Percentiles rank a stretch among this genome's conserved stretches.
Conservation (phyloP, 2,797 vertebrate species). For the Carapus acus region DNA sequence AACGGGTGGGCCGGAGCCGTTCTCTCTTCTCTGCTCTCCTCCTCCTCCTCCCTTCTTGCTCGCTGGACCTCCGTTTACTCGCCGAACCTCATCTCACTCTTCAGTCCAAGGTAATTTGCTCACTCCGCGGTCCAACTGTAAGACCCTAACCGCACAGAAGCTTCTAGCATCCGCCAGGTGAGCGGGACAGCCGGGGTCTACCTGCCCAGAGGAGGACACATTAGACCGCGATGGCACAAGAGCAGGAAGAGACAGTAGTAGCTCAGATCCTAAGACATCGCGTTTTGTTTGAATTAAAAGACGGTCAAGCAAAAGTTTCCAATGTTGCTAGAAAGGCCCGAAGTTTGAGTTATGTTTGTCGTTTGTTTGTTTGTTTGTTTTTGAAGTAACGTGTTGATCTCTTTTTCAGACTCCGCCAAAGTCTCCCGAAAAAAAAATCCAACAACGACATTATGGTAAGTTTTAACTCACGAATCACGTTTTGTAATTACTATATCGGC, state of each 20-base stretch:
- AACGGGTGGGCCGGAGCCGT: not conserved
- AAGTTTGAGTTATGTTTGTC: not conserved
- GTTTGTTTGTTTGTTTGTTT: not conserved
- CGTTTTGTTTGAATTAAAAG: not conserved
- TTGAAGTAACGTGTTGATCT: not conserved
- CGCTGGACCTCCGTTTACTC: not conserved
- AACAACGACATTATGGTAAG: constrained; percentile 60
- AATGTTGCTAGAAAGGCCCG: not conserved
- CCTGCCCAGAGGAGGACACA: not conserved
- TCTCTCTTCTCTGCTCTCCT: constrained; percentile 30
- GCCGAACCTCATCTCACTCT: constrained; percentile 23
- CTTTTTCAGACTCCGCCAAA: constrained; percentile 30
- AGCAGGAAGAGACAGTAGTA: not conserved
- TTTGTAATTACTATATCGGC: not conserved
- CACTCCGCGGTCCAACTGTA: not conserved
- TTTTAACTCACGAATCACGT: not conserved
- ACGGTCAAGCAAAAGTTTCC: not conserved
- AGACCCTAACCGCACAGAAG: not conserved
- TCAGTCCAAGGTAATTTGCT: constrained; percentile 43
- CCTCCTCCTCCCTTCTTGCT: constrained; percentile 7
- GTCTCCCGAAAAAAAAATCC: constrained; percentile 8
- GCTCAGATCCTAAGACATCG: no score
- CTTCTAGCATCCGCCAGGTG: constrained; percentile 18
- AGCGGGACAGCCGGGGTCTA: constrained; percentile 2
- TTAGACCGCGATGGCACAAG: no score